A percentile compares a stretch with the other conserved stretches of the same genome.
Conservation (phyloP, 92 coral and sea anemone species). For the Anthopleura xanthogrammica region DNA sequence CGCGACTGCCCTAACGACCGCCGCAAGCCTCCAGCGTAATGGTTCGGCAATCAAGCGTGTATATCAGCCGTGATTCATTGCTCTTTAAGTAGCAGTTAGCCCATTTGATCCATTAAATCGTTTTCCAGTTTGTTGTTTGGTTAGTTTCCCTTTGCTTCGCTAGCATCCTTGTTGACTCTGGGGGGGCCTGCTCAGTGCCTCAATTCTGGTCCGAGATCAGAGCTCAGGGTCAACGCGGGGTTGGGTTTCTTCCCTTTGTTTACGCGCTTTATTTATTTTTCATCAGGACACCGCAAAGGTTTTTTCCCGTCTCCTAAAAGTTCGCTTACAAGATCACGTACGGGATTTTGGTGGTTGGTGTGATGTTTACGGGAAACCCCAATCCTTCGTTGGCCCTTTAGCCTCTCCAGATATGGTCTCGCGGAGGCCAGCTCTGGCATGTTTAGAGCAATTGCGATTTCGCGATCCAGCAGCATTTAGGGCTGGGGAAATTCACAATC, state of each 20-base stretch:
- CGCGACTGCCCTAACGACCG: neutral
- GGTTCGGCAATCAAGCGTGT: neutral
- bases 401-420: neutral
- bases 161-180: conserved; percentile 30
- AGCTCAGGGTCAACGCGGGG: conserved; percentile 51
- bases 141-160: neutral
- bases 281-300: neutral
- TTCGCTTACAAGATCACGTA: neutral
- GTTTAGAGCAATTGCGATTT: neutral
- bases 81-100: neutral
- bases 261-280: neutral
- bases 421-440: neutral
- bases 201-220: neutral
- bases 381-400: neutral
- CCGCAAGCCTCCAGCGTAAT: neutral
- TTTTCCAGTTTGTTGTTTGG: neutral
- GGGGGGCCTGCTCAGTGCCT: conserved; percentile 40
- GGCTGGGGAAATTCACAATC: neutral
- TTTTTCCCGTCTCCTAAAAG: neutral
- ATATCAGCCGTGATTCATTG: neutral
- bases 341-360: neutral
- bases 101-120: neutral
- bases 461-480: neutral
- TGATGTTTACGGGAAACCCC: neutral
- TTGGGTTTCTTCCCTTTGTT: conserved; percentile 22